phyloP scores from a whole-genome alignment of 1,140 invertebrate species.

The Neotoxoptera formosana region DNA sequence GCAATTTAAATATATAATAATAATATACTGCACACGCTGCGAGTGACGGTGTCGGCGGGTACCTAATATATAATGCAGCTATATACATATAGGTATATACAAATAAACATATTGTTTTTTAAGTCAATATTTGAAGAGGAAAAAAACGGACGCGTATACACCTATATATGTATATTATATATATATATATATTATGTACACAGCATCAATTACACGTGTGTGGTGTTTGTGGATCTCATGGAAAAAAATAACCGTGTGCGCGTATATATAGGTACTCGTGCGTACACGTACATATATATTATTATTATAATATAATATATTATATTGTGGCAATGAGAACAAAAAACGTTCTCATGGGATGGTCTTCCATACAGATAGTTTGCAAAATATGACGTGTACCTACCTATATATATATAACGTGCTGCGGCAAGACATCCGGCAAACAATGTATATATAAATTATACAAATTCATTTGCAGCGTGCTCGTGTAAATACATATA shows the following conservation, averaged over 20 bases:
- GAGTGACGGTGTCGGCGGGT: neutral
- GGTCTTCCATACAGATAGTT: neutral
- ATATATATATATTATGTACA: neutral
- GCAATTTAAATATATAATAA: no score
- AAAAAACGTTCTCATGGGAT: slow-evolving; percentile 29
- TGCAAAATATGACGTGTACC: neutral
- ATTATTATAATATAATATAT: neutral
- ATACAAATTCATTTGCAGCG: neutral
- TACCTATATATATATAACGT: no score
- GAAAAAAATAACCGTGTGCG: neutral
- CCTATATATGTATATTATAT: neutral
- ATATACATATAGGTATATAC: neutral
- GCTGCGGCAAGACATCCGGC: neutral
- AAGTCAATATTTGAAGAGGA: neutral
- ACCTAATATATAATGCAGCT: no score
- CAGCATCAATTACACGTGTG: neutral
- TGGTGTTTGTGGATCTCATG: neutral
- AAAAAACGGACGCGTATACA: neutral
- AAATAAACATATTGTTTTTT: neutral
- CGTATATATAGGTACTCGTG: neutral
- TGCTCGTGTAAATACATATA: neutral
- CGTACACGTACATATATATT: neutral
- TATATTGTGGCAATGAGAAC: slow-evolving; percentile 9
- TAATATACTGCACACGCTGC: no score
- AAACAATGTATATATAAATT: neutral